phyloP scores from a whole-genome alignment of 1,140 invertebrate species.

The Goniozus legneri region DNA sequence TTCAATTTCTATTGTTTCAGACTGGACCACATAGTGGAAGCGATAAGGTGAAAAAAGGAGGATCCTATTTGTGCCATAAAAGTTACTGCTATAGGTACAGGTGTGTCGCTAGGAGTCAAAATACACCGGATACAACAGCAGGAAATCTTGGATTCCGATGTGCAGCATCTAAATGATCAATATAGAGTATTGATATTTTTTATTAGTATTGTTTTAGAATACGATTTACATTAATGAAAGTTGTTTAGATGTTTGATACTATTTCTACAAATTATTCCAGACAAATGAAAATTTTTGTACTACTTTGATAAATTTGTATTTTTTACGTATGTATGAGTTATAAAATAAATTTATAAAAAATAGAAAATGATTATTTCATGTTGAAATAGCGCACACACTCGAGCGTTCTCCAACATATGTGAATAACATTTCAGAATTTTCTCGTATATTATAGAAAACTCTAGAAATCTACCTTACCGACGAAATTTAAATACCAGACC shows the following conservation, averaged over 20 bases:
- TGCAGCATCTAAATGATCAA: slow-evolving; percentile 53
- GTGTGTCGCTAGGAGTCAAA: slow-evolving; percentile 90
- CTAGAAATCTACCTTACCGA: too few relatives aligned
- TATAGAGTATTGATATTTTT: background rate
- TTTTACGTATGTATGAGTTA: too few relatives aligned
- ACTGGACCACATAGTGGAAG: slow-evolving; percentile 58
- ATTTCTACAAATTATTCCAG: background rate
- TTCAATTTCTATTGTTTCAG: slow-evolving; percentile 54
- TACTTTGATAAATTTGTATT: background rate
- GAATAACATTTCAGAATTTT: background rate
- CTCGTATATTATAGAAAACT: background rate
- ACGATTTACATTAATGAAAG: background rate
- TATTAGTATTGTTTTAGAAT: background rate
- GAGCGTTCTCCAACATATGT: too few relatives aligned
- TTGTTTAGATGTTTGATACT: background rate
- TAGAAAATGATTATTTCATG: background rate
- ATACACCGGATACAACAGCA: slow-evolving; percentile 88
- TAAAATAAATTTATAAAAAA: background rate
- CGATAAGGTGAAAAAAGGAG: slow-evolving; percentile 94
- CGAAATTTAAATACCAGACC: too few relatives aligned
- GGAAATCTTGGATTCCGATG: slow-evolving; percentile 94
- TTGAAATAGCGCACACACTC: too few relatives aligned
- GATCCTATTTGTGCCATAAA: slow-evolving; percentile 90
- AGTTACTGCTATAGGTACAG: slow-evolving; percentile 91
- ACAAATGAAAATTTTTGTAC: background rate